Evolutionary conservation across 2,888 invertebrate genomes (phyloP), one percentile per base, ranked within the genome.

Genomic region (Cosmopolites sordidus): DNA sequence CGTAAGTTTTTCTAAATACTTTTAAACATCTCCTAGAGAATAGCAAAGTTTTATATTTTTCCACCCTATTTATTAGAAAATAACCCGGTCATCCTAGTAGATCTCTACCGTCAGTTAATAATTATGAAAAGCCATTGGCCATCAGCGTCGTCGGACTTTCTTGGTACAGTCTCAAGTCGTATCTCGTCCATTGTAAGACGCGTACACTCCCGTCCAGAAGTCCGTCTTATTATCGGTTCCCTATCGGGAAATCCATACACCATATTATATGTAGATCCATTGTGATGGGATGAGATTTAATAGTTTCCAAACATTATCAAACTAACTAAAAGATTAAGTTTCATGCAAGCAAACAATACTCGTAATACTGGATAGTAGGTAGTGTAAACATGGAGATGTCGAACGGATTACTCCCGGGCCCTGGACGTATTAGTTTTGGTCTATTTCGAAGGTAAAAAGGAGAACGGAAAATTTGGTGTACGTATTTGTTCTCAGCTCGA

Each of bases 261-360:
- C 54, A 49, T 38, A 45, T 37, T 43, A 51, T 53, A 51, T 57
- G 46, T 49, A 53, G 41, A 51, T 53, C 49, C 45, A 53, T 56
- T 53, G 48, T 55, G 53, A 55, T 48, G 46, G 53, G 47, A 55
- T 43, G 53, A 45, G 51, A 54, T 56, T 54, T 54, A 60, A 53
- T 60, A 58, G 60, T 58, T 60, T 58, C 51, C 54, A 54, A 54
- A 54, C 58, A 51, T 51, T 57, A 54, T 53, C 54, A 48, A 57
- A 56, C 54, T 51, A 59, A 52, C 54, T 54, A 48, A 58, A 59
- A 59, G 51, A 56, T 54, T 56, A 51, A 54, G 50, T 59, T 59
- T 56, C 59, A 43, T 48, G 52, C 54, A 54, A 51, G 59, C 54
- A 59, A 59, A 59, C 50, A 54, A 43, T 52, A 55, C 51, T 55